phyloP scores from a whole-genome alignment of 2,113 vertebrate genomes.

The Ictalurus punctatus region DNA sequence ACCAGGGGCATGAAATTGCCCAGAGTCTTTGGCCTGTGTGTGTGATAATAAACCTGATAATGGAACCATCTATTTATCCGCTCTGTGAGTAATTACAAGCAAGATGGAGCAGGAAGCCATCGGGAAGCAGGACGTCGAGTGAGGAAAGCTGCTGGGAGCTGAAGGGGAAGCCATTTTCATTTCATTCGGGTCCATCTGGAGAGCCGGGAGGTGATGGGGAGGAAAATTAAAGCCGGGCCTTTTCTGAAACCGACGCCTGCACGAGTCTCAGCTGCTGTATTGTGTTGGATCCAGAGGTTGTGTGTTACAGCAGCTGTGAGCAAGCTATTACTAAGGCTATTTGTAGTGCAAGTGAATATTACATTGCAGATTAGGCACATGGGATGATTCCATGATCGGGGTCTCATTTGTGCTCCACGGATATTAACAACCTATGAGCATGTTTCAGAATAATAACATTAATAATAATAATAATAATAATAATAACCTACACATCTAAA shows the following conservation, averaged over 20 bases:
- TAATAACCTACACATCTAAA: too few relatives aligned
- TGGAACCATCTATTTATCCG: slow-evolving; percentile 57
- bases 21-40: slow-evolving; percentile 40
- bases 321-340: not conserved
- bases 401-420: not conserved
- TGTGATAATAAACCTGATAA: slow-evolving; percentile 54
- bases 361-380: not conserved
- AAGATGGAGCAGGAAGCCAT: slow-evolving; percentile 39
- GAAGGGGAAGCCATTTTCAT: slow-evolving; percentile 15
- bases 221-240: slow-evolving; percentile 19
- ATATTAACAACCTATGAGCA: not conserved
- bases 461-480: too few relatives aligned
- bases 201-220: not conserved
- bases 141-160: slow-evolving; percentile 39
- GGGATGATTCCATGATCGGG: not conserved
- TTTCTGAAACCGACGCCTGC: not conserved
- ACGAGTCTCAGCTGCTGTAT: not conserved
- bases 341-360: not conserved
- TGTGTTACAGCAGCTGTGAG: not conserved
- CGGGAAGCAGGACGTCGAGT: slow-evolving; percentile 28
- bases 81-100: slow-evolving; percentile 55
- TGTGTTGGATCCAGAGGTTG: not conserved
- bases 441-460: too few relatives aligned
- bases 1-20: slow-evolving; percentile 51
- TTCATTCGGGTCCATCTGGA: slow-evolving; percentile 49